These are phyloP conservation scores for Laticauda laticaudata DNA, from an alignment of 2,113 vertebrate species.

Conservation along the genomic window DNA sequence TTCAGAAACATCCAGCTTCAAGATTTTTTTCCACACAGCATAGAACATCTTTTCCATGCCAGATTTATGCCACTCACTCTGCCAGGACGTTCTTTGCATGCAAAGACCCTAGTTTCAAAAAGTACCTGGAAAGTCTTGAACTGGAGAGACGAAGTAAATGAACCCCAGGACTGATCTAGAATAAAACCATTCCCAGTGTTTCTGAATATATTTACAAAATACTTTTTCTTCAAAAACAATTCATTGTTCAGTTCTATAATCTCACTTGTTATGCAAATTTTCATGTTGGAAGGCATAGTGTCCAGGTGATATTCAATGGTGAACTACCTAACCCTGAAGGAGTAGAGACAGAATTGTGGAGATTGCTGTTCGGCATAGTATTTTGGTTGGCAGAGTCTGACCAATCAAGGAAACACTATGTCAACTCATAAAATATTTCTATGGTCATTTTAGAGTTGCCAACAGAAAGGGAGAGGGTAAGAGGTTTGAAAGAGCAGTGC, in stretches of 20 bases:
- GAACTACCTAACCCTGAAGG: background rate
- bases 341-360: background rate
- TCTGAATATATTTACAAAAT: background rate
- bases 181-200: background rate
- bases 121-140: background rate
- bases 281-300: background rate
- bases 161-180: background rate
- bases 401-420: background rate
- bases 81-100: background rate
- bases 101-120: background rate
- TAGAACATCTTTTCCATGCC: background rate
- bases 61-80: background rate
- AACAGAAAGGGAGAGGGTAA: no score
- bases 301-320: background rate
- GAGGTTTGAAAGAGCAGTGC: no score
- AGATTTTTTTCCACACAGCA: fast-evolving
- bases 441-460: no score
- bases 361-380: background rate
- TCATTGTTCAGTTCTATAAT: background rate
- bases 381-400: background rate
- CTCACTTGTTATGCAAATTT: background rate
- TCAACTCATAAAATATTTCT: no score
- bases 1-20: fast-evolving
- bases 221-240: background rate
- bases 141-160: background rate